Evolutionary conservation across 1,140 invertebrate species (phyloP).

Genomic region (Halesus radiatus): DNA sequence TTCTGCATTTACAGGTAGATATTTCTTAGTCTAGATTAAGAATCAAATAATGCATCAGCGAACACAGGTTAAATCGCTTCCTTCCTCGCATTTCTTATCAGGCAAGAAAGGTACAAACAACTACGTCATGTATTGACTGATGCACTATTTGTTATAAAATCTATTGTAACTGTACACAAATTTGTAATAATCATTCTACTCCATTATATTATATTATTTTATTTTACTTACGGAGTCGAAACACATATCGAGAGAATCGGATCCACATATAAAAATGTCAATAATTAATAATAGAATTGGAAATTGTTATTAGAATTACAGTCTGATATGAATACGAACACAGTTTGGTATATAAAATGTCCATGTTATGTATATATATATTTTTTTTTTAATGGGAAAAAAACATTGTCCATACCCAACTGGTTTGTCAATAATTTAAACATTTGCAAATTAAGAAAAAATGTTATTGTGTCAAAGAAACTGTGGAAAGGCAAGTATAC

Average conservation of each 20-base stretch:
- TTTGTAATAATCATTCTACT: conserved; percentile 50
- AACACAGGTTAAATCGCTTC: background rate
- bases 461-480: background rate
- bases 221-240: conserved; percentile 32
- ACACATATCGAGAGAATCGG: conserved; percentile 39
- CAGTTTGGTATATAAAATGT: conserved; percentile 56
- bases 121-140: background rate
- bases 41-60: conserved; percentile 17
- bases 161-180: conserved; percentile 55
- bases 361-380: conserved; percentile 25
- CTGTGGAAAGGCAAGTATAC: background rate
- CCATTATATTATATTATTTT: background rate
- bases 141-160: conserved; percentile 31
- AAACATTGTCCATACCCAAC: conserved; percentile 17
- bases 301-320: conserved; percentile 43
- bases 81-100: background rate
- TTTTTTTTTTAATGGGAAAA: background rate
- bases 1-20: conserved; percentile 43
- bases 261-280: conserved; percentile 36
- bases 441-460: background rate
- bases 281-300: conserved; percentile 33
- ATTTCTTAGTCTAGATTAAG: conserved; percentile 31
- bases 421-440: conserved; percentile 10
- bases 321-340: conserved; percentile 58
- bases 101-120: background rate